Conservation (phyloP, 2,888 invertebrate species). For the Pheosia tremula region DNA sequence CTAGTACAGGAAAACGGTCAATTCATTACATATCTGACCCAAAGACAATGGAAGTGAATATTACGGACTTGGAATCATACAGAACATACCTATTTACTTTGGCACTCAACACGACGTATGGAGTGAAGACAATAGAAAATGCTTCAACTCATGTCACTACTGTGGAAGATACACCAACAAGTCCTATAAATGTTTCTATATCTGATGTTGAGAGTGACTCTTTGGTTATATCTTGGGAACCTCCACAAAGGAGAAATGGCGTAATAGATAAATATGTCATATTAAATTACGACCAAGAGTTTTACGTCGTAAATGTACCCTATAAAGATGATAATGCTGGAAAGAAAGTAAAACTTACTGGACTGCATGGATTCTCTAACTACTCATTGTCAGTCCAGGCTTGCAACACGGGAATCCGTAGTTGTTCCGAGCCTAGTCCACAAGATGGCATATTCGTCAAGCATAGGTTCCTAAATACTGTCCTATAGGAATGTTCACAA, state of each 20-base stretch:
- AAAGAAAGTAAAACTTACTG: conserved; percentile 54
- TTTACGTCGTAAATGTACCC: conserved; percentile 50
- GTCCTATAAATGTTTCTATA: conserved; percentile 85
- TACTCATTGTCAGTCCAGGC: conserved; percentile 90
- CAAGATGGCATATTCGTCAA: conserved; percentile 77
- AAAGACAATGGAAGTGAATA: conserved; percentile 79
- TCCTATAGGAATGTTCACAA: too few relatives aligned
- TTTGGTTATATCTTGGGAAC: conserved; percentile 87
- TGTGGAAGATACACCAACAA: conserved; percentile 86
- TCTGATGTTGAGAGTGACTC: conserved; percentile 86
- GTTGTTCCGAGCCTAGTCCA: conserved; percentile 83
- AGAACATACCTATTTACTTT: conserved; percentile 90
- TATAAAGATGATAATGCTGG: conserved; percentile 51
- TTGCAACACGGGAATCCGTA: conserved; percentile 84
- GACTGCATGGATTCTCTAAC: conserved; percentile 85
- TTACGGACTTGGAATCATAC: conserved; percentile 88
- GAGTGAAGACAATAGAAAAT: conserved; percentile 69
- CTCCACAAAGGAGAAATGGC: conserved; percentile 90
- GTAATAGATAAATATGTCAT: conserved; percentile 88
- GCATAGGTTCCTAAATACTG: conserved; percentile 77
- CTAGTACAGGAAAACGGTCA: conserved; percentile 62
- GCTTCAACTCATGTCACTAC: conserved; percentile 87
- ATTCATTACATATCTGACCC: conserved; percentile 68
- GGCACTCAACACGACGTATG: conserved; percentile 82
- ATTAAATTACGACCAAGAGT: conserved; percentile 67